Conservation (phyloP, 2,797 vertebrate species). For the Fistularia commersonii region DNA sequence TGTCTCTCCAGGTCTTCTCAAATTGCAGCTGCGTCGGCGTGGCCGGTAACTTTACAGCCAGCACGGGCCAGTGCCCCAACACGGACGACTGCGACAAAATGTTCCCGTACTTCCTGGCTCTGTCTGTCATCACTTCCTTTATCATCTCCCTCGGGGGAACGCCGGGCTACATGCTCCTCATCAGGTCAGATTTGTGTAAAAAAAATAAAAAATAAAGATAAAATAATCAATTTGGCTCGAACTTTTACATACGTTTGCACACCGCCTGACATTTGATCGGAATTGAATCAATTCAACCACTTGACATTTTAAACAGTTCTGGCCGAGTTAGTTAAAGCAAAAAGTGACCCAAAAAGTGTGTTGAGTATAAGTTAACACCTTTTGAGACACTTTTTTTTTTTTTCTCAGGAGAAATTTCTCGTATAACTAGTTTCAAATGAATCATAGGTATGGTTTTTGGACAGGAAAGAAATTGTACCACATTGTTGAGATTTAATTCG, state of each 20-base stretch:
- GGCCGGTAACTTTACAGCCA: conserved; percentile 74
- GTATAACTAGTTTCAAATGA: no score
- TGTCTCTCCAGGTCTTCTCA: conserved; percentile 80
- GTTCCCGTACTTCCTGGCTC: conserved; percentile 77
- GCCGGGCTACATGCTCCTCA: conserved; percentile 73
- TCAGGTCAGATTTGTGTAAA: conserved; percentile 70
- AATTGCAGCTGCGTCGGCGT: conserved; percentile 83
- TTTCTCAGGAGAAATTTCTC: no score
- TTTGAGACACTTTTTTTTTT: neutral
- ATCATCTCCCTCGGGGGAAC: conserved; percentile 68
- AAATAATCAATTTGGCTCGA: neutral
- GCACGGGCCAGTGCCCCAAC: conserved; percentile 79
- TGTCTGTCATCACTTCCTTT: conserved; percentile 75
- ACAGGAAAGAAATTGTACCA: neutral
- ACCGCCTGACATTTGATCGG: no score
- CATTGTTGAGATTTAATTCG: neutral
- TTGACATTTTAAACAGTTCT: no score
- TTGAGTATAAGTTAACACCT: neutral
- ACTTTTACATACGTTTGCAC: no score
- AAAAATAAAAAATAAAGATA: neutral
- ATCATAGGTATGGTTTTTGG: no score
- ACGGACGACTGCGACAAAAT: conserved; percentile 72
- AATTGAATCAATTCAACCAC: no score
- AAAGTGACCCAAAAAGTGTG: neutral
- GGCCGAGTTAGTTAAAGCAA: no score